These are phyloP conservation scores for Andricus curvator DNA, from an alignment of 2,888 invertebrate genomes.

Conservation along the genomic window DNA sequence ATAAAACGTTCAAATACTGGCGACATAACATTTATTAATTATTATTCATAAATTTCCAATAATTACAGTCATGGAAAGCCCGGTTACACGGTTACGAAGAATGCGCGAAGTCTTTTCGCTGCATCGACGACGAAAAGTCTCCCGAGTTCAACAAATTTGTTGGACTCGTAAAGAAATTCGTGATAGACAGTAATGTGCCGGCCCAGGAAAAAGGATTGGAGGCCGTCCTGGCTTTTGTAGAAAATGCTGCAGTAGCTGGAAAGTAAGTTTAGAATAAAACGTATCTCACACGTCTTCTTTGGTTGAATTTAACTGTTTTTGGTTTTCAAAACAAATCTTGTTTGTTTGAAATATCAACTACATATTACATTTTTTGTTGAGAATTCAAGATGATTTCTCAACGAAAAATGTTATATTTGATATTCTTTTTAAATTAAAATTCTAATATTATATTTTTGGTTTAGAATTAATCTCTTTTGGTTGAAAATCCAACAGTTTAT, in stretches of 20 bases:
- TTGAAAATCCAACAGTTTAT: too few relatives aligned
- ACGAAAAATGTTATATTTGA: too few relatives aligned
- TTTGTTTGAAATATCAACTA: too few relatives aligned
- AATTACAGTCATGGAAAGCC: constrained; percentile 92
- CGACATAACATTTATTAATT: background rate
- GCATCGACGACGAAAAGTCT: constrained; percentile 95
- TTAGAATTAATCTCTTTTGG: too few relatives aligned
- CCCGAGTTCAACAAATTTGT: constrained; percentile 95
- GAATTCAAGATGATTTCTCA: too few relatives aligned
- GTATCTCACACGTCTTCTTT: background rate
- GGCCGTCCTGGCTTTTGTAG: constrained; percentile 93
- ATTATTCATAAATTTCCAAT: background rate
- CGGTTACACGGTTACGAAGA: constrained; percentile 96
- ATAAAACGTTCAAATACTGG: background rate
- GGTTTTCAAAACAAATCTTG: too few relatives aligned
- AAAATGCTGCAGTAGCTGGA: constrained; percentile 92
- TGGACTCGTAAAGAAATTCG: constrained; percentile 96
- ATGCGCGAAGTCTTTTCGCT: constrained; percentile 91
- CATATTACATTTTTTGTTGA: too few relatives aligned
- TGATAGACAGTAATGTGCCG: constrained; percentile 94
- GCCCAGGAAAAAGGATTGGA: constrained; percentile 98
- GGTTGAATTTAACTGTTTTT: too few relatives aligned
- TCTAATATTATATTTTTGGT: too few relatives aligned
- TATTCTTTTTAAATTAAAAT: too few relatives aligned
- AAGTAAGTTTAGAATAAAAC: constrained; percentile 80